phyloP scores from a whole-genome alignment of 2,888 invertebrate species.

The Melieria omissa region DNA sequence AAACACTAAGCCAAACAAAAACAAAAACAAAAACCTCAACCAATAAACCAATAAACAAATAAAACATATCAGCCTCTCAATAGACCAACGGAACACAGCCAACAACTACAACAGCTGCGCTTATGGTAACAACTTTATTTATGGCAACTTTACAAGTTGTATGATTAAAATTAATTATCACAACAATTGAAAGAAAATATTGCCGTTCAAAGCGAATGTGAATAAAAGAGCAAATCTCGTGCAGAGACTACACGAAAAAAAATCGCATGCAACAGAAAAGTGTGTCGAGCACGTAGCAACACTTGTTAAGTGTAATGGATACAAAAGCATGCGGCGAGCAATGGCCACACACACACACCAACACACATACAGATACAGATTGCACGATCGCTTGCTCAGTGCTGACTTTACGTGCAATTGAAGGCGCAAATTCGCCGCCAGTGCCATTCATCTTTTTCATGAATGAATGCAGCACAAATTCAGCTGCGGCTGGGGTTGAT shows the following conservation, averaged over 20 bases:
- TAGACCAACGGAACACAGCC: neutral
- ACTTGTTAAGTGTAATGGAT: no score
- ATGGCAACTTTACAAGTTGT: neutral
- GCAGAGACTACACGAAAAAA: neutral
- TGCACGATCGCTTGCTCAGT: no score
- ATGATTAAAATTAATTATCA: constrained; percentile 2
- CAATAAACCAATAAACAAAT: neutral
- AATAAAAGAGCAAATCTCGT: neutral
- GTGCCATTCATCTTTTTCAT: neutral
- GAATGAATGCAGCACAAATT: neutral
- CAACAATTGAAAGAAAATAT: constrained; percentile 1
- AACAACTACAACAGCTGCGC: neutral
- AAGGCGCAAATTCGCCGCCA: neutral
- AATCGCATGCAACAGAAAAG: neutral
- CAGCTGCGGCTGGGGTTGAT: no score
- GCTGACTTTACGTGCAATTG: neutral
- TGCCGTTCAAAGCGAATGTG: neutral
- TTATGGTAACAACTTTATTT: no score
- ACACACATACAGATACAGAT: neutral
- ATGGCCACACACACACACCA: neutral
- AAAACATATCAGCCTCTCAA: neutral
- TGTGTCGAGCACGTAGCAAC: no score
- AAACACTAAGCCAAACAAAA: neutral
- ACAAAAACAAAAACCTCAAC: neutral
- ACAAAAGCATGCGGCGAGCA: no score